phyloP scores from a whole-genome alignment of 2,113 vertebrate species.

The Thunnus thynnus region DNA sequence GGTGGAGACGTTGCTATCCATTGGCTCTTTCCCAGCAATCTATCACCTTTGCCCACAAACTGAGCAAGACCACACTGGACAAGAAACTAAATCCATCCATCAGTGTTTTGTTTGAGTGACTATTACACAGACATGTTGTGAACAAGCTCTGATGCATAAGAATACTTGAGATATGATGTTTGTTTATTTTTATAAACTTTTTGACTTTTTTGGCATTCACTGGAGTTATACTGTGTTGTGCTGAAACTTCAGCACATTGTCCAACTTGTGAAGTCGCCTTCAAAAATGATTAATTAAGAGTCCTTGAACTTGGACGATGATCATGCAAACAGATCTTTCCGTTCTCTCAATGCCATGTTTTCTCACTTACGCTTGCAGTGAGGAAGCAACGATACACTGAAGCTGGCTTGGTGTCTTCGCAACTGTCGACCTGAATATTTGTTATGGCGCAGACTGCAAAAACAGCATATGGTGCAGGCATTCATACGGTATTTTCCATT shows the following conservation, averaged over 20 bases:
- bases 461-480: slow-evolving; percentile 83
- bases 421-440: slow-evolving; percentile 82
- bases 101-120: slow-evolving; percentile 51
- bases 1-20: slow-evolving; percentile 76
- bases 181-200: slow-evolving; percentile 13
- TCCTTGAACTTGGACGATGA: slow-evolving; percentile 74
- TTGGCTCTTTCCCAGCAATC: slow-evolving; percentile 76
- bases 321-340: slow-evolving; percentile 77
- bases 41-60: slow-evolving; percentile 78
- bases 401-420: slow-evolving; percentile 78
- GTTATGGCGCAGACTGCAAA: slow-evolving; percentile 74
- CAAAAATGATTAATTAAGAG: slow-evolving; percentile 81
- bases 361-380: slow-evolving; percentile 68
- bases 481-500: slow-evolving; percentile 72
- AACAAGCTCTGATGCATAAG: neutral
- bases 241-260: slow-evolving; percentile 65
- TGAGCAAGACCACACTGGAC: slow-evolving; percentile 63
- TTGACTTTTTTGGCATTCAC: slow-evolving; percentile 17
- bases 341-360: slow-evolving; percentile 72
- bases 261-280: slow-evolving; percentile 63
- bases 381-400: slow-evolving; percentile 68
- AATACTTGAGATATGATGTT: neutral
- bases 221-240: slow-evolving; percentile 32
- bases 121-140: neutral
- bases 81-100: slow-evolving; percentile 55